Evolutionary conservation across 2,888 invertebrate species (phyloP), one percentile per base, ranked within the genome.

Genomic region (Calameuta filiformis): DNA sequence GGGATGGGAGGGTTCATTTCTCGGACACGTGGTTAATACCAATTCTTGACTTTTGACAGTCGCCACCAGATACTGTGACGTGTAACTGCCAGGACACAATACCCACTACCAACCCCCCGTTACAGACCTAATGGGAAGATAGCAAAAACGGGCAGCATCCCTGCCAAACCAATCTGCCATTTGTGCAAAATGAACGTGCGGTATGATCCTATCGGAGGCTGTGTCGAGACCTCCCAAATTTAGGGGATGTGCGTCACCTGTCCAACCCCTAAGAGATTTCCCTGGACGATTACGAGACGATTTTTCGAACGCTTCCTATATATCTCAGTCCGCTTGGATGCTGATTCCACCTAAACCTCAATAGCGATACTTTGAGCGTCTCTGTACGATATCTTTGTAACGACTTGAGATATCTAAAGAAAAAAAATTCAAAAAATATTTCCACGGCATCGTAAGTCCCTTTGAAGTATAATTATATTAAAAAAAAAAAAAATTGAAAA

Each of bases 11-110:
- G 75, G 23, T 56, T 23, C 9, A 56, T 56, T 56, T 9, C 33
- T 40, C 74, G 68, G 69, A 75, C 75, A 77, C 77, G 75, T 35
- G 76, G 76, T 75, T 75, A 79, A 77, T 79, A 75, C 77, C 73
- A 81, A 81, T 81, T 80, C 80, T 80, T 80, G 80, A 81, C 81
- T 80, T 80, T 80, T 79, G 79, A 81, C 80, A 77, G 74, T 74
- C 76, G 73, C 78, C 77, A 69, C 73, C 69, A 56, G 56, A 56
- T 23, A 56, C 56, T 56, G 56, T 56, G 23, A 56, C 23, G 56
- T 56, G 15, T 56, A 9, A 23, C 56, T 56, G 56, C 56, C 56
- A 56, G 1, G 23, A 15, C 56, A 56, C 56, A 56, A 56, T 56
- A 23, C 23, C 56, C 56, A 23, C 56, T 9, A 2, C 56, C 56